These are phyloP conservation scores for Microcebus lehilahytsara DNA, from an alignment of 2,113 vertebrate species.

Conservation along the genomic window DNA sequence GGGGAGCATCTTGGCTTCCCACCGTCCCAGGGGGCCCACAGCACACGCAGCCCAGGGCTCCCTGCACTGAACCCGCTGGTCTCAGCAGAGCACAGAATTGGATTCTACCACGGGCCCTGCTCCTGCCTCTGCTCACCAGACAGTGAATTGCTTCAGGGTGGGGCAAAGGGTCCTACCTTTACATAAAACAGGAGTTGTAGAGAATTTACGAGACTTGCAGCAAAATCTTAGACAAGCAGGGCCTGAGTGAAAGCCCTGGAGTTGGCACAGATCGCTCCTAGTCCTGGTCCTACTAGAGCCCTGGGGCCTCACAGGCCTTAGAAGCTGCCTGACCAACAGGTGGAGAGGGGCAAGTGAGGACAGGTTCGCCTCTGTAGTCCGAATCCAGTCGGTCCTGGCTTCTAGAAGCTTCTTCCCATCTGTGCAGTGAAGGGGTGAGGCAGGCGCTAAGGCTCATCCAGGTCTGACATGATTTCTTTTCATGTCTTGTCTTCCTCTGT, in stretches of 20 bases:
- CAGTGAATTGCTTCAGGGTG: neutral
- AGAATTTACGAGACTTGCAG: neutral
- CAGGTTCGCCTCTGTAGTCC: too few species aligned
- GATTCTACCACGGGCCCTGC: neutral
- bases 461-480: too few species aligned
- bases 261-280: neutral
- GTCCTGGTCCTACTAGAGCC: neutral
- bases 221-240: neutral
- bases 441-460: too few species aligned
- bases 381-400: neutral
- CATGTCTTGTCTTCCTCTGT: too few species aligned
- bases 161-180: too few species aligned
- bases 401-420: neutral
- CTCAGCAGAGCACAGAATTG: neutral
- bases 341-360: neutral
- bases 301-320: neutral
- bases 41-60: neutral
- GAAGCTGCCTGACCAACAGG: neutral
- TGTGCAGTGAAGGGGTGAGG: too few species aligned
- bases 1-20: neutral
- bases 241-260: neutral
- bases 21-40: rapidly evolving
- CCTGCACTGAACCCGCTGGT: rapidly evolving
- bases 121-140: neutral
- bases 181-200: neutral